Evolutionary conservation across 2,888 invertebrate genomes (phyloP).

Genomic region (Hydrotaea diabolus): DNA sequence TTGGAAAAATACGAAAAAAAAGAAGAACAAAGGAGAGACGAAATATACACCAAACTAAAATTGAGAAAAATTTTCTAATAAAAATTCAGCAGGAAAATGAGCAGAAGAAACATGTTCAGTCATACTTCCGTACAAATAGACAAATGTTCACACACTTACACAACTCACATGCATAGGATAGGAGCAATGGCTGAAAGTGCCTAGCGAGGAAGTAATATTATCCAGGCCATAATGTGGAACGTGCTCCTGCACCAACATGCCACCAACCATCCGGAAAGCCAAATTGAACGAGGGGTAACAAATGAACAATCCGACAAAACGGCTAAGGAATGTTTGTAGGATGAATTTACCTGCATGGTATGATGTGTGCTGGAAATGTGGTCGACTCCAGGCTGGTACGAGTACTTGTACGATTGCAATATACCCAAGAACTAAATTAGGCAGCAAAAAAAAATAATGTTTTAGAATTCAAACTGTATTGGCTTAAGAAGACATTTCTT

Average conservation of each 20-base stretch:
- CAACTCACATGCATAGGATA: not conserved
- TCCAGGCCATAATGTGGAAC: not conserved
- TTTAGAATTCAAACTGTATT: no score
- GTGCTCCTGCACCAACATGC: not conserved
- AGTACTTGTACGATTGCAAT: no score
- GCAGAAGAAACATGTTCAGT: constrained; percentile 64
- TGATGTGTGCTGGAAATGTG: no score
- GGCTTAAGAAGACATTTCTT: no score
- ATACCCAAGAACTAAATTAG: no score
- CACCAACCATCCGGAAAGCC: not conserved
- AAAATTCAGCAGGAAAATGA: constrained; percentile 77
- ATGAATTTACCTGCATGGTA: no score
- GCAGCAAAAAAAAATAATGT: no score
- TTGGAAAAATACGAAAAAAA: not conserved
- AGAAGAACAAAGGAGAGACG: not conserved
- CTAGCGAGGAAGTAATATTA: not conserved
- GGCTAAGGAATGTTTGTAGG: no score
- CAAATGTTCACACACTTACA: not conserved
- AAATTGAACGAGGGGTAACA: not conserved
- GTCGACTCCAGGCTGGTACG: no score
- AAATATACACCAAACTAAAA: not conserved
- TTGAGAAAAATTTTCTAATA: constrained; percentile 75
- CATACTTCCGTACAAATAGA: constrained; percentile 4
- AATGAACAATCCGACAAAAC: not conserved
- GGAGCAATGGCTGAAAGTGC: not conserved